Conservation (phyloP, 2,888 invertebrate genomes). For the Caenorhabditis zanzibari region DNA sequence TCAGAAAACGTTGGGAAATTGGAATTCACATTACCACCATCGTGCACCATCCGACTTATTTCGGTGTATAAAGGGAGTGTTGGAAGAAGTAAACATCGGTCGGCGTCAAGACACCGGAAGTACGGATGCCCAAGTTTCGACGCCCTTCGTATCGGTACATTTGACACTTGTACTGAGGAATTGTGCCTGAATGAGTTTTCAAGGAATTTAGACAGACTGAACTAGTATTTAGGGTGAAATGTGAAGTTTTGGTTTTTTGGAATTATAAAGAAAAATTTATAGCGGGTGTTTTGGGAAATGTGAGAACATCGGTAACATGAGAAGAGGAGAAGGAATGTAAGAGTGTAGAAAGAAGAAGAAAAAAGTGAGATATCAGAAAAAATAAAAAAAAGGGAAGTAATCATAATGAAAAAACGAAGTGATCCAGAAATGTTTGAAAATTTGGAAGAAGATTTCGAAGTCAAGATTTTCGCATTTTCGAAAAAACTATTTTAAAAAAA, state of each 20-base stretch:
- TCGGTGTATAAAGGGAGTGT: background rate
- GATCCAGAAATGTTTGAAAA: no score
- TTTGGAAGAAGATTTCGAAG: no score
- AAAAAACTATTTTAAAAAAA: no score
- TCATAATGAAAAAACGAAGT: no score
- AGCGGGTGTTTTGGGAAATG: no score
- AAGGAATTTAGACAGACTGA: background rate
- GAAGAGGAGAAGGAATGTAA: no score
- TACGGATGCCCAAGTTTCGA: slow-evolving; percentile 18
- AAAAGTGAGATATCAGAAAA: no score
- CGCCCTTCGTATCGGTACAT: background rate
- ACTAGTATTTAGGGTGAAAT: background rate
- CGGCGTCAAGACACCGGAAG: slow-evolving; percentile 31
- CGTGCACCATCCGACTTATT: slow-evolving; percentile 10
- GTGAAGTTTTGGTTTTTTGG: background rate
- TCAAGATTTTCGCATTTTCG: no score
- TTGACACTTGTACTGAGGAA: slow-evolving; percentile 29
- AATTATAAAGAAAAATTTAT: no score
- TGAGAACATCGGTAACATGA: no score
- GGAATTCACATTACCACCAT: slow-evolving; percentile 22
- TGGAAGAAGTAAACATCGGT: background rate
- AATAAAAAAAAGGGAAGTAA: no score
- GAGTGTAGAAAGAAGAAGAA: no score
- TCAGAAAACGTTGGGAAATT: slow-evolving; percentile 42
- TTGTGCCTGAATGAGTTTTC: slow-evolving; percentile 22